Evolutionary conservation across 2,797 vertebrate genomes (phyloP).

Genomic region (Amniataba percoides): DNA sequence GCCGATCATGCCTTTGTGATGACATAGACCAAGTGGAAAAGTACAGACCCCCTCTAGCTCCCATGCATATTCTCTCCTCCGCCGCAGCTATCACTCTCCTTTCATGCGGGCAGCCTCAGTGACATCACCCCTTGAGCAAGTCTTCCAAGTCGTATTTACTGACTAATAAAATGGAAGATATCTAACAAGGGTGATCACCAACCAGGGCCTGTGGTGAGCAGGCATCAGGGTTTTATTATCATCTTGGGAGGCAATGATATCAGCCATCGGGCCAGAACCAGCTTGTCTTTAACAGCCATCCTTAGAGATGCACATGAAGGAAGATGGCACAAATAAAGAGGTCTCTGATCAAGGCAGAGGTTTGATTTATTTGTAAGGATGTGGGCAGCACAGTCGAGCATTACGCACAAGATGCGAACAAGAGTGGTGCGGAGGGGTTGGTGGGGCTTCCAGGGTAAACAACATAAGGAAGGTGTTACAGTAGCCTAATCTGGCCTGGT

Average conservation of each 20-base stretch:
- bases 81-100: slow-evolving; percentile 71
- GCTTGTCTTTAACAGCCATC: slow-evolving; percentile 57
- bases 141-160: slow-evolving; percentile 70
- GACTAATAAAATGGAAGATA: slow-evolving; percentile 74
- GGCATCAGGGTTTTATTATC: slow-evolving; percentile 76
- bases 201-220: slow-evolving; percentile 63
- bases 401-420: slow-evolving; percentile 37
- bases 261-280: slow-evolving; percentile 67
- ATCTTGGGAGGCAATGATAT: slow-evolving; percentile 79
- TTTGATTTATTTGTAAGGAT: slow-evolving; percentile 58
- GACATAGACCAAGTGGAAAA: slow-evolving; percentile 81
- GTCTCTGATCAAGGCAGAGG: slow-evolving; percentile 44
- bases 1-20: slow-evolving; percentile 79
- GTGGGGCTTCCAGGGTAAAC: slow-evolving; percentile 74
- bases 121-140: slow-evolving; percentile 77
- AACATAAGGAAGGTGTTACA: slow-evolving; percentile 85
- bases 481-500: slow-evolving; percentile 76
- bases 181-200: slow-evolving; percentile 73
- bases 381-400: slow-evolving; percentile 39
- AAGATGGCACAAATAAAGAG: slow-evolving; percentile 43
- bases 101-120: slow-evolving; percentile 76
- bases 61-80: slow-evolving; percentile 70
- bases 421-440: slow-evolving; percentile 37
- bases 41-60: slow-evolving; percentile 76
- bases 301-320: slow-evolving; percentile 61